Base-by-base conservation (phyloP, 2,797 vertebrate genomes). In the Sebastes elongatus region DNA sequence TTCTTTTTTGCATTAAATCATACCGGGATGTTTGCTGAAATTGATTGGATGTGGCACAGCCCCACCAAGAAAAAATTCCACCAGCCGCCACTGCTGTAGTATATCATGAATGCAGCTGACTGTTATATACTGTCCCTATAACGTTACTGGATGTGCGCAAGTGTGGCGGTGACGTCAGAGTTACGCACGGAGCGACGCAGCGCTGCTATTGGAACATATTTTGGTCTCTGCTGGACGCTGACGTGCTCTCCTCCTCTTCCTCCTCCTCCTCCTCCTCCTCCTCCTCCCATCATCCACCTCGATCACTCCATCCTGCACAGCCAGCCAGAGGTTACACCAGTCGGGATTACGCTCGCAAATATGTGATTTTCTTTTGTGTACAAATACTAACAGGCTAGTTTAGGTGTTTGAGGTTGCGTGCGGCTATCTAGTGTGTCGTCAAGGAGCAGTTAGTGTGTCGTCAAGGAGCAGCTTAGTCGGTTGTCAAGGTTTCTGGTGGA, bases 131-230 rank as follows among this genome's bases (percentile, higher is more conserved):
- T 28, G 56, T 5, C 25, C 14, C 33, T 53, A 25, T 22, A 23
- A 10, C n/a, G 52, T 18, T 55, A 4, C 52, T 53, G n/a, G n/a
- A 22, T 69, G 62, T 35, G 46, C 78, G 80, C 67, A 33, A 86
- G 88, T 71, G 30, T 13, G 20, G 1, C 55, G 53, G 18, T 87
- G 86, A 62, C 94, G 95, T 94, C 94, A 94, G 22, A n/a, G 79
- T 72, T 85, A 95, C 92, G 94, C 89, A 91, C 81, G 70, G 75
- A 73, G 84, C 14, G 33, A 56, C 61, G 83, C 73, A 1, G 82
- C 83, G 81, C 82, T 84, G 76, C 86, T 4, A 94, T 91, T 93
- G 91, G 91, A 69, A 78, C 53, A 60, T 83, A 78, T 89, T 85
- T 75, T 42, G 35, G 14, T 76, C 38, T 65, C 62, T 55, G 61